Percentiles rank a stretch among this genome's conserved stretches.
Evolutionary conservation across 2,797 vertebrate species (phyloP).

Genomic region (Sebastiscus albofasciatus): DNA sequence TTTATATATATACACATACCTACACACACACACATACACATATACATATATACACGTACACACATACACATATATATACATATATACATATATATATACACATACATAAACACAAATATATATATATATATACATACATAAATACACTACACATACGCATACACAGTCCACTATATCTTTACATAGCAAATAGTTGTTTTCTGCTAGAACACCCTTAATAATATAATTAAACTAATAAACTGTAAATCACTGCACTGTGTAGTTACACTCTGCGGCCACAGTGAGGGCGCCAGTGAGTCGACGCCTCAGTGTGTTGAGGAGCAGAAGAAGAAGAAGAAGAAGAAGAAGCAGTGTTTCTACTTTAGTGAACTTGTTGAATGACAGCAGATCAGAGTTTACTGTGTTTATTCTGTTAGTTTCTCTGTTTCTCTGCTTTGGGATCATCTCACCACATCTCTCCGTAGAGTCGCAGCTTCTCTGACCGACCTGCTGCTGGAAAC

Average conservation of each 20-base stretch:
- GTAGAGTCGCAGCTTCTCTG: not conserved
- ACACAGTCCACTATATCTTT: no score
- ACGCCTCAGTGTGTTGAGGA: not conserved
- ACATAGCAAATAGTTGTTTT: no score
- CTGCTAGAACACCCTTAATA: no score
- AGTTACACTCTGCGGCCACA: not conserved
- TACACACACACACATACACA: no score
- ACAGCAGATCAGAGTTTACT: constrained; percentile 47
- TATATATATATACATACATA: no score
- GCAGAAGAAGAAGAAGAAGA: constrained; percentile 5
- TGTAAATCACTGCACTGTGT: not conserved
- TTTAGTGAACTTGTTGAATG: constrained; percentile 65
- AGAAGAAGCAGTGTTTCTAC: not conserved
- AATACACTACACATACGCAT: no score
- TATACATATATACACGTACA: no score
- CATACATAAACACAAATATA: fast-evolving
- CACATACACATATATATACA: no score
- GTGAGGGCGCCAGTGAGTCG: not conserved
- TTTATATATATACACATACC: no score
- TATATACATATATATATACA: no score
- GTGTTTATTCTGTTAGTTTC: not conserved
- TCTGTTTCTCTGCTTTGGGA: not conserved
- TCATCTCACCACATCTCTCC: not conserved
- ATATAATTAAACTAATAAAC: not conserved
- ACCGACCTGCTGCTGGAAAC: constrained; percentile 12